Base-by-base conservation (phyloP, 2,113 vertebrate genomes). In the Chinchilla lanigera region DNA sequence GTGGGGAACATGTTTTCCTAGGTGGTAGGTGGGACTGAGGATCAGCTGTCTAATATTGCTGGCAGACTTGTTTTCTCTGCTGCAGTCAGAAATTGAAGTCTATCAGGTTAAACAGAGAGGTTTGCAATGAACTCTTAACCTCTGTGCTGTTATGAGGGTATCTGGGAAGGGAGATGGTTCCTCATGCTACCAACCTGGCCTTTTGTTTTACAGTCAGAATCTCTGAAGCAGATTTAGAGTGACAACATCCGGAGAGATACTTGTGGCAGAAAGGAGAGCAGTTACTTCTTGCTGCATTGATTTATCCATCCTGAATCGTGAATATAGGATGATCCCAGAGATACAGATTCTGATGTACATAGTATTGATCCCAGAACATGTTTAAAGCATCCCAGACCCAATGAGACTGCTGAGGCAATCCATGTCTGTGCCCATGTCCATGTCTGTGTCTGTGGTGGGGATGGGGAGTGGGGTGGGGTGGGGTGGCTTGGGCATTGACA, bases 11-110 rank as follows among this genome's bases (percentile, higher is more conserved):
- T 35, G 19, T 77, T 82, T 87, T 93, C 65, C 67, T 56, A 30
- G 54, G n/a, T 13, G n/a, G 80, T 47, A n/a, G 35, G 95, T 69
- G 22, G 63, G 47, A 41, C 50, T 61, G 44, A 87, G n/a, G 12
- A 60, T 73, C 84, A 73, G 69, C 92, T 56, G 82, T 22, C 47
- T 19, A 41, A 77, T 82, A 67, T 16, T 33, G 13, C 13, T 44
- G 65, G 65, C 82, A 83, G 85, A 44, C 63, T 58, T 77, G 44
- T 41, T 54, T 93, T 95, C 86, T 95, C 82, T 17, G 38, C 50
- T 81, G 63, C 3, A 61, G 19, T 14, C 63, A 89, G 75, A 50
- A 94, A 71, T n/a, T 17, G 6, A 30, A 50, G 69, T n/a, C 44
- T 52, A 24, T 41, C 7, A 19, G 44, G 86, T 58, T 88, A 47